phyloP scores from a whole-genome alignment of 2,888 invertebrate genomes.

The Microplitis deprimator region DNA sequence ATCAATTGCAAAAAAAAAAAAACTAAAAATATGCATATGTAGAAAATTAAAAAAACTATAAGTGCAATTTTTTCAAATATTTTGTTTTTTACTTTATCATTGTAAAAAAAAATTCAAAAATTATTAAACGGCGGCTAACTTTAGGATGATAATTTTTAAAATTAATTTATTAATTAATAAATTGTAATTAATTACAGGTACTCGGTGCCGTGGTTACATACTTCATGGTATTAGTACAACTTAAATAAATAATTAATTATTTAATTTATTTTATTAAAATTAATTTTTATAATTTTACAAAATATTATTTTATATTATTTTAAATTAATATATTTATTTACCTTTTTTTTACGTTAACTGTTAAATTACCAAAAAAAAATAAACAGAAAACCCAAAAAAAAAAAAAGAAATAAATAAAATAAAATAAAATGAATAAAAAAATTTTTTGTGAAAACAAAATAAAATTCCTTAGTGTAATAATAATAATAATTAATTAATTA shows the following conservation, averaged over 20 bases:
- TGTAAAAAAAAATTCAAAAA: too few relatives aligned
- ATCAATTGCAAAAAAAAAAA: too few relatives aligned
- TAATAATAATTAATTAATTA: constrained; percentile 13
- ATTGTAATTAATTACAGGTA: constrained; percentile 75
- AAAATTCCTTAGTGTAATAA: not conserved
- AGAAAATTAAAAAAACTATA: too few relatives aligned
- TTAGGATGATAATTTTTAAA: not conserved
- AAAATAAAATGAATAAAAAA: too few relatives aligned
- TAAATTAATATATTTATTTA: constrained; percentile 17
- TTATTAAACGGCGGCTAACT: too few relatives aligned
- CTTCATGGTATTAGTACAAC: constrained; percentile 92
- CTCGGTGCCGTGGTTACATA: constrained; percentile 90
- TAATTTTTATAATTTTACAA: constrained; percentile 4
- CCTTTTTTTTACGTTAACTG: constrained; percentile 22
- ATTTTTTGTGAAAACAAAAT: not conserved
- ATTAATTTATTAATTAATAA: not conserved
- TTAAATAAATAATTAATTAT: constrained; percentile 76
- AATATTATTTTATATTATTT: constrained; percentile 17
- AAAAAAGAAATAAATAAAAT: not conserved
- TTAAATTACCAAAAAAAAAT: constrained; percentile 15
- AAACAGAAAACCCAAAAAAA: not conserved
- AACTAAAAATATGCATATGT: too few relatives aligned
- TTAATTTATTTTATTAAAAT: constrained; percentile 11
- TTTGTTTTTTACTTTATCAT: too few relatives aligned
- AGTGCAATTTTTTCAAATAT: too few relatives aligned